These are phyloP conservation scores for Macrotis lagotis DNA, from an alignment of 2,113 vertebrate species.

Conservation along the genomic window DNA sequence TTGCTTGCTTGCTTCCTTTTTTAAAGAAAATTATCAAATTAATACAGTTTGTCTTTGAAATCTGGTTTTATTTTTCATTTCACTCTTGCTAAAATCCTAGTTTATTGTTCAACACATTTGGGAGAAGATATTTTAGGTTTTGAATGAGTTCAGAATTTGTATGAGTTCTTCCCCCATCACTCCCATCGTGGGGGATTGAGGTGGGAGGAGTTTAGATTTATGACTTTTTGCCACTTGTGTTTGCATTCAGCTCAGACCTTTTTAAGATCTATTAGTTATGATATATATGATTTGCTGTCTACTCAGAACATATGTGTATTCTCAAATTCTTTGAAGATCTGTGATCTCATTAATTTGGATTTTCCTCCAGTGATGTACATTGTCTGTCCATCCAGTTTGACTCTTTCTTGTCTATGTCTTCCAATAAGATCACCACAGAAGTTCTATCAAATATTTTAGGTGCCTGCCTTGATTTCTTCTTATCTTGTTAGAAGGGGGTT, in stretches of 20 bases:
- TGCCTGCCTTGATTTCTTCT: not conserved
- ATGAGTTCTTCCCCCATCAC: not conserved
- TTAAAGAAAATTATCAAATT: conserved; percentile 32
- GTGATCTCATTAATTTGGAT: not conserved
- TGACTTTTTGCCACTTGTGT: not conserved
- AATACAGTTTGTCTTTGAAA: conserved; percentile 40
- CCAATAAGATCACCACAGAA: not conserved
- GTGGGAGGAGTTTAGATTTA: not conserved
- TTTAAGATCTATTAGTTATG: not conserved
- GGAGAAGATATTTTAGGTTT: conserved; percentile 32
- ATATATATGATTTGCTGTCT: not conserved
- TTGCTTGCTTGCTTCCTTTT: not conserved
- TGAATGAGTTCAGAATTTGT: conserved; percentile 16
- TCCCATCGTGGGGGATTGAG: not conserved
- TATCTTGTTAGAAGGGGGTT: no score
- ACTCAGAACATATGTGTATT: not conserved
- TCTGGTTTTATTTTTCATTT: conserved; percentile 37
- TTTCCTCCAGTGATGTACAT: not conserved
- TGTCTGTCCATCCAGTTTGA: not conserved
- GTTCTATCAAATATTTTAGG: not conserved
- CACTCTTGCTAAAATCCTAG: conserved; percentile 17
- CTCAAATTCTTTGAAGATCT: not conserved
- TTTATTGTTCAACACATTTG: not conserved
- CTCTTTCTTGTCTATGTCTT: not conserved
- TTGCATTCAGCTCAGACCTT: conserved; percentile 5